phyloP scores from a whole-genome alignment of 1,140 invertebrate genomes.

The Drosophila bifasciata region DNA sequence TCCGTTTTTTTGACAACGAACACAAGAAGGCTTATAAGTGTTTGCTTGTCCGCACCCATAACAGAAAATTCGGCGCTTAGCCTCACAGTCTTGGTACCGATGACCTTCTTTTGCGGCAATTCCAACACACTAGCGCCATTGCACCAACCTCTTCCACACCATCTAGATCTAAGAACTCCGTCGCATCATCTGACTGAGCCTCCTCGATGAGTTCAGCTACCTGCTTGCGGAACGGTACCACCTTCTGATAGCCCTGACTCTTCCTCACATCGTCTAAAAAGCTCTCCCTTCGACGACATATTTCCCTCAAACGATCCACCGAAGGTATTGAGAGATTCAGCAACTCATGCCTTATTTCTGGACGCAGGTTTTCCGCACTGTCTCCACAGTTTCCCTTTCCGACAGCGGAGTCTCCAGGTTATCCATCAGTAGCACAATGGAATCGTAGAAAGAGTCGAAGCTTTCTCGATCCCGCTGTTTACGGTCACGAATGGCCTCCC shows the following conservation, averaged over 20 bases:
- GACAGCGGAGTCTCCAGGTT: neutral
- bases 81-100: conserved; percentile 23
- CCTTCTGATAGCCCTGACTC: neutral
- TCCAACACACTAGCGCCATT: conserved; percentile 18
- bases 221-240: conserved; percentile 2
- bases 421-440: neutral
- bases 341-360: conserved; percentile 6
- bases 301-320: neutral
- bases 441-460: neutral
- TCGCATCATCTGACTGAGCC: neutral
- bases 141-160: neutral
- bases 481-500: neutral
- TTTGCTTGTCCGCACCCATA: neutral
- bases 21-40: conserved; percentile 15
- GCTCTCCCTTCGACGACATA: too few relatives aligned
- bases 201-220: neutral
- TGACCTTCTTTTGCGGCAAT: conserved; percentile 28
- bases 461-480: conserved; percentile 2
- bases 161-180: neutral
- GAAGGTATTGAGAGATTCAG: neutral
- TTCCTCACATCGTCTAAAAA: conserved; percentile 8
- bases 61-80: conserved; percentile 8
- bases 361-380: neutral
- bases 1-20: conserved; percentile 10
- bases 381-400: neutral